These are phyloP conservation scores for Diorhabda sublineata DNA, from an alignment of 1,140 invertebrate species.

Conservation along the genomic window DNA sequence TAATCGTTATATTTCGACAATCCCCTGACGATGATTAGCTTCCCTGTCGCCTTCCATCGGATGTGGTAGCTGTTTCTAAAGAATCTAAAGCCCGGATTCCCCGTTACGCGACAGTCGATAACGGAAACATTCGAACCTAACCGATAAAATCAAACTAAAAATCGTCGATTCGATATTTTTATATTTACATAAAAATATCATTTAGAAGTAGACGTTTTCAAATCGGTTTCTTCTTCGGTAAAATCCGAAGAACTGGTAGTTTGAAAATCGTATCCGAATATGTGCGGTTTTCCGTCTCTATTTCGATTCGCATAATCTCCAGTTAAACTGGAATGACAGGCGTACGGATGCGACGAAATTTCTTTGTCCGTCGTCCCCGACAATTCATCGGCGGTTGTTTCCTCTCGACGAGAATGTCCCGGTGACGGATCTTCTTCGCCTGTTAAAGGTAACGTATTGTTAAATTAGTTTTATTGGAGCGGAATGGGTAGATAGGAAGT, in stretches of 20 bases:
- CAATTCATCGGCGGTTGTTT: slow-evolving; percentile 2
- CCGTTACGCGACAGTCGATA: no score
- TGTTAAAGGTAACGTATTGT: no score
- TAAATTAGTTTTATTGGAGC: no score
- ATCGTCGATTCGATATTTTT: no score
- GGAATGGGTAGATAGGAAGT: no score
- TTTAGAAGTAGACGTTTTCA: slow-evolving; percentile 22
- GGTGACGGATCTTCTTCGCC: background rate
- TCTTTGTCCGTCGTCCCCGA: slow-evolving; percentile 3
- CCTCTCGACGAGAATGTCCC: background rate
- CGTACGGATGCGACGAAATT: slow-evolving; percentile 29
- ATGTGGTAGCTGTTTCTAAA: no score
- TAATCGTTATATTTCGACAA: no score
- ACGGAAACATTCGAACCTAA: no score
- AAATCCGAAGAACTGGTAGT: slow-evolving; percentile 29
- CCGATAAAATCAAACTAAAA: no score
- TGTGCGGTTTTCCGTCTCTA: slow-evolving; percentile 29
- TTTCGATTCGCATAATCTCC: slow-evolving; percentile 32
- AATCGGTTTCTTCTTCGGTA: slow-evolving; percentile 14
- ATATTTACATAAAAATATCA: background rate
- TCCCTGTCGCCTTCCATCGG: no score
- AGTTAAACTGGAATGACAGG: slow-evolving; percentile 40
- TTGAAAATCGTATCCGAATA: slow-evolving; percentile 42
- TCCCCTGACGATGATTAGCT: no score
- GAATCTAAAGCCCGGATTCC: no score